These are phyloP conservation scores for Lampris megalopsis DNA, from an alignment of 2,113 vertebrate genomes.

Conservation along the genomic window DNA sequence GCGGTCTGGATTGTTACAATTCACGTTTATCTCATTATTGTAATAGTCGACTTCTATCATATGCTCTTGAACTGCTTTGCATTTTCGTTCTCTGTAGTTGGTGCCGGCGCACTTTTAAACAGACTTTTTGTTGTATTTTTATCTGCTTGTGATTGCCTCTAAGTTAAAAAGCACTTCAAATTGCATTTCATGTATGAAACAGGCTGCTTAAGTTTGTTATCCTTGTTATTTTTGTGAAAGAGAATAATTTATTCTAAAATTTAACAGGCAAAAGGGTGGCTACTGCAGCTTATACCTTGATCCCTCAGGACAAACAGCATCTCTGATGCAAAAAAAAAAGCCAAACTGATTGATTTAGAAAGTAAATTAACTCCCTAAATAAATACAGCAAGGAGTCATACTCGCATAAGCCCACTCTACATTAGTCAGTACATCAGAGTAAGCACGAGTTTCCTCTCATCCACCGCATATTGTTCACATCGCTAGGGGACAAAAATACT, in stretches of 20 bases:
- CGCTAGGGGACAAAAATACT: slow-evolving; percentile 8
- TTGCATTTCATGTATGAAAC: not conserved
- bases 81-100: no score
- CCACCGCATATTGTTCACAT: not conserved
- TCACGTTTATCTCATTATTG: no score
- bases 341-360: no score
- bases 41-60: no score
- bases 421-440: not conserved
- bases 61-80: no score
- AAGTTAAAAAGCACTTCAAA: no score
- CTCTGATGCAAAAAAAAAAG: not conserved
- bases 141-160: no score
- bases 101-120: no score
- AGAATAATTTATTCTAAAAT: not conserved
- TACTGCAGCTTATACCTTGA: not conserved
- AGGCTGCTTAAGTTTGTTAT: not conserved
- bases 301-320: no score
- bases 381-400: not conserved
- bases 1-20: slow-evolving; percentile 1
- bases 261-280: not conserved
- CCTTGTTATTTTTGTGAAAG: not conserved
- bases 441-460: not conserved
- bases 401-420: not conserved
- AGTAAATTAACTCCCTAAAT: not conserved
- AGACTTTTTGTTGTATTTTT: no score